phyloP scores from a whole-genome alignment of 2,797 vertebrate genomes.

The Urocyon cinereoargenteus region DNA sequence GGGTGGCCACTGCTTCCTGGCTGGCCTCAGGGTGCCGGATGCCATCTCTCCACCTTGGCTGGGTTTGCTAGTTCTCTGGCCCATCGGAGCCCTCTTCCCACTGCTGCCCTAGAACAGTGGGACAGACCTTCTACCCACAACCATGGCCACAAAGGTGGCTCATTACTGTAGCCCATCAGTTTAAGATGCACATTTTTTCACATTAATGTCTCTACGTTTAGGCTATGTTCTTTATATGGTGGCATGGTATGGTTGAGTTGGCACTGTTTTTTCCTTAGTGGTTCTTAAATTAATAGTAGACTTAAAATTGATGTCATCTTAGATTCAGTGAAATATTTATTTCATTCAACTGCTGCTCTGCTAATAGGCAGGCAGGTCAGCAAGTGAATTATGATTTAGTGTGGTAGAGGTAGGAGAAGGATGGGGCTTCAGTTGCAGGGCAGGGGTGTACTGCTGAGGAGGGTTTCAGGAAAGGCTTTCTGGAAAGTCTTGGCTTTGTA shows the following conservation, averaged over 20 bases:
- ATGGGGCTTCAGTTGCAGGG: neutral
- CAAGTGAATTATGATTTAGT: neutral
- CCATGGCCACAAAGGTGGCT: neutral
- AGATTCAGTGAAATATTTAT: neutral
- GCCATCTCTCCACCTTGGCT: rapidly evolving
- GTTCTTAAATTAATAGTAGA: neutral
- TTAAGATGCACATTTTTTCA: neutral
- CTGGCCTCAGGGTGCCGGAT: rapidly evolving
- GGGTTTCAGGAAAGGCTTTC: neutral
- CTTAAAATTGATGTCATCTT: constrained; percentile 17
- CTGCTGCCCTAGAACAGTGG: neutral
- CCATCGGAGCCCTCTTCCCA: neutral
- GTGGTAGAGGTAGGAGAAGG: neutral
- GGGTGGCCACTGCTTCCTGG: rapidly evolving
- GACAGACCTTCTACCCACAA: neutral
- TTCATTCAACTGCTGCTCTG: neutral
- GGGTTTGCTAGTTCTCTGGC: neutral
- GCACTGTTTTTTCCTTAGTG: neutral
- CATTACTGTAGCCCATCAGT: rapidly evolving
- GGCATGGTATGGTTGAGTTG: neutral
- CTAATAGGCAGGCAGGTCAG: neutral
- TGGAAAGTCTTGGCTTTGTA: neutral
- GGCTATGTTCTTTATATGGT: neutral
- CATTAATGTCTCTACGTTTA: neutral
- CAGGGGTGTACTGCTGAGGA: neutral